Percentiles rank a stretch among this genome's conserved stretches.
Evolutionary conservation across 1,140 invertebrate species (phyloP).

Genomic region (Bathynomus jamesi): DNA sequence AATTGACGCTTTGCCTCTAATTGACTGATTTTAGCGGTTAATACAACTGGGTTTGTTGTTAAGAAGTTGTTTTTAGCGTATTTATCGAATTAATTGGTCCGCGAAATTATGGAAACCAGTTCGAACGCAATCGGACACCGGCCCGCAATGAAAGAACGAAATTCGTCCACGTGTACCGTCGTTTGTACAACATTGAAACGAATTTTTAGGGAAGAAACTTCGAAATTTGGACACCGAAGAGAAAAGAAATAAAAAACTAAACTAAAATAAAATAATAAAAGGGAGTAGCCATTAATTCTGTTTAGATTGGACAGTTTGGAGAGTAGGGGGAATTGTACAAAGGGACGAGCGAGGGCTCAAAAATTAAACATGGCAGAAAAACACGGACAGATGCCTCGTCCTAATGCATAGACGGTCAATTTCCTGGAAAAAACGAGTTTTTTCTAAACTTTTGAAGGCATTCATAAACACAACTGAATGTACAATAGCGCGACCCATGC

Average conservation of each 20-base stretch:
- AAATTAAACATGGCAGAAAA: background rate
- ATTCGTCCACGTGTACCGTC: background rate
- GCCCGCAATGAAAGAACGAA: background rate
- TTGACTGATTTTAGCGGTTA: background rate
- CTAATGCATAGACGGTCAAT: background rate
- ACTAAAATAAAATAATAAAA: background rate
- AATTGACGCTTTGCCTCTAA: background rate
- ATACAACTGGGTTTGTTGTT: too few relatives aligned
- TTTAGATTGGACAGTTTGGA: background rate
- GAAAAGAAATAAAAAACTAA: background rate
- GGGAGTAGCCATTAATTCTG: background rate
- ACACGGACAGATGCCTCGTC: background rate
- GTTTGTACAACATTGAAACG: background rate
- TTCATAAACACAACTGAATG: too few relatives aligned
- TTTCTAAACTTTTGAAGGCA: too few relatives aligned
- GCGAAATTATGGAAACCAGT: background rate
- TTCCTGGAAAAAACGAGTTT: background rate
- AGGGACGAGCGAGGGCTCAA: background rate
- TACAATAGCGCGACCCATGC: too few relatives aligned
- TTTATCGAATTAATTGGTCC: background rate
- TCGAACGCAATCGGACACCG: background rate
- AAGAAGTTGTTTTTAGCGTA: too few relatives aligned
- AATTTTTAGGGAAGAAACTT: background rate
- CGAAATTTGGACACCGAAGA: background rate
- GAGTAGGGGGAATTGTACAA: background rate